Evolutionary conservation across 2,797 vertebrate species (phyloP).

Genomic region (Dallia pectoralis): DNA sequence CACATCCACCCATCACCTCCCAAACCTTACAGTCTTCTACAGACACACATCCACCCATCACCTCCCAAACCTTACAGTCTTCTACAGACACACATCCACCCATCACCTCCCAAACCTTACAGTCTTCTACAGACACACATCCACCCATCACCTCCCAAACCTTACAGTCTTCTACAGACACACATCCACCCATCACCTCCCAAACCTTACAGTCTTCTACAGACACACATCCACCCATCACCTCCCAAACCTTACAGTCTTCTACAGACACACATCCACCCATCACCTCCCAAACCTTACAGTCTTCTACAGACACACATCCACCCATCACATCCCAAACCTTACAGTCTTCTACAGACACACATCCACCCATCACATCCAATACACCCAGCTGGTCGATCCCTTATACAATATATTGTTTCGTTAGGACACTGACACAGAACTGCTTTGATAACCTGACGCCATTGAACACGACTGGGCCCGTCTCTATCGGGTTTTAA

Average conservation of each 20-base stretch:
- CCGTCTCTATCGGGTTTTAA: conserved; percentile 65
- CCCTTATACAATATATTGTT: conserved; percentile 23
- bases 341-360: too few relatives aligned
- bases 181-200: too few relatives aligned
- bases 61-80: background rate
- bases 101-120: background rate
- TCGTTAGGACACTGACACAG: conserved; percentile 55
- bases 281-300: background rate
- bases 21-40: too few relatives aligned
- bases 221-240: background rate
- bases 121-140: background rate
- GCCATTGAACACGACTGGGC: conserved; percentile 33
- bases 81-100: background rate
- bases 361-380: too few relatives aligned
- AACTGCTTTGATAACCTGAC: conserved; percentile 29
- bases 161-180: too few relatives aligned
- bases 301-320: too few relatives aligned
- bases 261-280: background rate
- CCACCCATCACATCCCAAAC: too few relatives aligned
- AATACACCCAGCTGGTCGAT: too few relatives aligned
- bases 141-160: too few relatives aligned
- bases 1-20: too few relatives aligned
- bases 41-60: too few relatives aligned
- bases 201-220: too few relatives aligned
- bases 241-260: background rate